phyloP scores from a whole-genome alignment of 2,113 vertebrate species.

The Chionis minor region DNA sequence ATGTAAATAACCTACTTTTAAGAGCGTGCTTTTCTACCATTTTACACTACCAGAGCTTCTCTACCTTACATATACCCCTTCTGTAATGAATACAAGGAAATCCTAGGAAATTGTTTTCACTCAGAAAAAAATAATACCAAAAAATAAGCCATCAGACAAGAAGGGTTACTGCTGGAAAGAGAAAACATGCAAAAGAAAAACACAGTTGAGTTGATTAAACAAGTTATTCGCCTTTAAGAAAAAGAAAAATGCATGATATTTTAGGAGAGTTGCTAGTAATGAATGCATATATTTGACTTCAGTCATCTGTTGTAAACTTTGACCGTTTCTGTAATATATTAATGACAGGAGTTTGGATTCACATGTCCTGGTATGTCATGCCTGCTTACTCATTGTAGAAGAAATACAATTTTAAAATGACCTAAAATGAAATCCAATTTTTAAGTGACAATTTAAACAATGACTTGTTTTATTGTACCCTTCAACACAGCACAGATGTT shows the following conservation, averaged over 20 bases:
- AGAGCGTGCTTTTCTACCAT: neutral
- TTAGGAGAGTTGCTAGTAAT: neutral
- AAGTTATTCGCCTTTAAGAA: conserved; percentile 20
- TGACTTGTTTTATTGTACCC: neutral
- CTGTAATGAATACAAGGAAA: neutral
- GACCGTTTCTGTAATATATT: neutral
- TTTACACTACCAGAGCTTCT: neutral
- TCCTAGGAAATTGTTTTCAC: neutral
- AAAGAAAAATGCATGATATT: neutral
- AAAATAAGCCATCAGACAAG: neutral
- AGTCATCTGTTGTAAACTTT: neutral
- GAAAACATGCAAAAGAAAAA: neutral
- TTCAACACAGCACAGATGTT: neutral
- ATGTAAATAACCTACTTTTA: neutral
- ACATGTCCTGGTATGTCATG: neutral
- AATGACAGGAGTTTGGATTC: conserved; percentile 13
- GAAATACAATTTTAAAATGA: neutral
- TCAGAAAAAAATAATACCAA: neutral
- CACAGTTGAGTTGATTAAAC: neutral
- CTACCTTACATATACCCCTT: neutral
- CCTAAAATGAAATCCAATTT: neutral
- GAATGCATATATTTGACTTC: neutral
- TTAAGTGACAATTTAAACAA: neutral
- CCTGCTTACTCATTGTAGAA: neutral
- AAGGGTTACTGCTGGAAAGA: neutral